A percentile compares a stretch with the other conserved stretches of the same genome.
Conservation (phyloP, 2,113 vertebrate genomes). For the Coregonus clupeaformis region DNA sequence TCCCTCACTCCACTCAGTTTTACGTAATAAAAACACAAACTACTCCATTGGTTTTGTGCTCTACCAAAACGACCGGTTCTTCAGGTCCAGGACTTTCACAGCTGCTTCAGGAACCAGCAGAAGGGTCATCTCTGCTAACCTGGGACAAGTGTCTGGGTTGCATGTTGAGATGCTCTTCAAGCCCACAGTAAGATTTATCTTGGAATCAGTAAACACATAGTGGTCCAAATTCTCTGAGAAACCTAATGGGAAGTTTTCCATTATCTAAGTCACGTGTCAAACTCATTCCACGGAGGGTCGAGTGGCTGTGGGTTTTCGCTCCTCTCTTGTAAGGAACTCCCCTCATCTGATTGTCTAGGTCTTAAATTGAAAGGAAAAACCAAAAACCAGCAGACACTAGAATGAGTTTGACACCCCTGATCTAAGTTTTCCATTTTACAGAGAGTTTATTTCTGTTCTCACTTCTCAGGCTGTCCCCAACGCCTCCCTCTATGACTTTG, state of each 20-base stretch:
- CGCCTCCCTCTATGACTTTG: conserved; percentile 51
- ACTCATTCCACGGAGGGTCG: too few species aligned
- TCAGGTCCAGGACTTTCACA: conserved; percentile 37
- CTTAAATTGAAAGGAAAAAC: too few species aligned
- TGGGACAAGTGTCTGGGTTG: background rate
- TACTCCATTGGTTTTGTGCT: conserved; percentile 62
- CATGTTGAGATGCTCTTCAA: conserved; percentile 50
- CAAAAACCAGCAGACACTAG: too few species aligned
- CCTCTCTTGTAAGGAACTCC: too few species aligned
- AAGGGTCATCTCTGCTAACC: conserved; percentile 52
- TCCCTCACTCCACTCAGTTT: background rate
- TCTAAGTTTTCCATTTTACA: too few species aligned
- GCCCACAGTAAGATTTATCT: conserved; percentile 20
- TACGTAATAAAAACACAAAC: background rate
- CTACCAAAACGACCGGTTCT: conserved; percentile 63
- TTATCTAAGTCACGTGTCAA: too few species aligned
- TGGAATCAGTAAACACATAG: too few species aligned
- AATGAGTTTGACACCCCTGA: too few species aligned
- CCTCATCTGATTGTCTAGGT: too few species aligned
- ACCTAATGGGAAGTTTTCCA: too few species aligned
- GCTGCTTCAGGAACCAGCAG: background rate
- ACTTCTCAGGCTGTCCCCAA: background rate
- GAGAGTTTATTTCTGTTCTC: background rate
- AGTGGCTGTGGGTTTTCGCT: too few species aligned
- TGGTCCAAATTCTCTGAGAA: too few species aligned